These are phyloP conservation scores for Rostratula benghalensis DNA, from an alignment of 2,113 vertebrate genomes.

Conservation along the genomic window DNA sequence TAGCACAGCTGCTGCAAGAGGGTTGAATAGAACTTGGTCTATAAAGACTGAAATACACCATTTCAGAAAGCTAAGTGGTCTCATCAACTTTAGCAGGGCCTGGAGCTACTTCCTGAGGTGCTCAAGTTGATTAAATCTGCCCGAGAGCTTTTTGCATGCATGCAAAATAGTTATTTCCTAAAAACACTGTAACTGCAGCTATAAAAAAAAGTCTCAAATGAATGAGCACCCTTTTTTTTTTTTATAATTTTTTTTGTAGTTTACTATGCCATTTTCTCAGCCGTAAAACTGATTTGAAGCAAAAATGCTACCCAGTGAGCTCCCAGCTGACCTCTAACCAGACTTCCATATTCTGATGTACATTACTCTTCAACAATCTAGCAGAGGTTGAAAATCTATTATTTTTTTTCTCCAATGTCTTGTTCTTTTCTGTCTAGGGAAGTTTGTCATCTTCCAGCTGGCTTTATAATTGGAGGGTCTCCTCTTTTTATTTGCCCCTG, in stretches of 20 bases:
- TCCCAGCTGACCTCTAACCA: background rate
- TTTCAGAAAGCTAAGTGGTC: background rate
- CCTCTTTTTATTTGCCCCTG: background rate
- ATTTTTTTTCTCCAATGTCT: background rate
- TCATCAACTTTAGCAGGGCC: background rate
- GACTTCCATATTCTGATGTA: background rate
- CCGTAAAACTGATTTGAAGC: background rate
- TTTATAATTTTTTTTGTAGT: background rate
- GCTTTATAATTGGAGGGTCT: background rate
- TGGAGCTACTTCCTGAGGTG: background rate
- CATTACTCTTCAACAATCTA: background rate
- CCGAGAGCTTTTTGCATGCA: background rate
- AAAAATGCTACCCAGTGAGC: background rate
- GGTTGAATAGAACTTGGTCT: background rate
- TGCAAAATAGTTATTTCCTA: background rate
- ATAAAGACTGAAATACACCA: background rate
- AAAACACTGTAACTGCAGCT: background rate
- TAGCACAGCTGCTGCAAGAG: background rate
- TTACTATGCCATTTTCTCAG: background rate
- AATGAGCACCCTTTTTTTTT: background rate
- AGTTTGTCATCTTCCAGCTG: background rate
- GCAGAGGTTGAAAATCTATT: background rate
- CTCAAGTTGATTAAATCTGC: constrained; percentile 19
- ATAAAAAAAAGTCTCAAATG: background rate
- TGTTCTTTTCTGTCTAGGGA: background rate